Evolutionary conservation across 1,140 invertebrate species (phyloP), one percentile per base, ranked within the genome.

Genomic region (Dryas iulia): DNA sequence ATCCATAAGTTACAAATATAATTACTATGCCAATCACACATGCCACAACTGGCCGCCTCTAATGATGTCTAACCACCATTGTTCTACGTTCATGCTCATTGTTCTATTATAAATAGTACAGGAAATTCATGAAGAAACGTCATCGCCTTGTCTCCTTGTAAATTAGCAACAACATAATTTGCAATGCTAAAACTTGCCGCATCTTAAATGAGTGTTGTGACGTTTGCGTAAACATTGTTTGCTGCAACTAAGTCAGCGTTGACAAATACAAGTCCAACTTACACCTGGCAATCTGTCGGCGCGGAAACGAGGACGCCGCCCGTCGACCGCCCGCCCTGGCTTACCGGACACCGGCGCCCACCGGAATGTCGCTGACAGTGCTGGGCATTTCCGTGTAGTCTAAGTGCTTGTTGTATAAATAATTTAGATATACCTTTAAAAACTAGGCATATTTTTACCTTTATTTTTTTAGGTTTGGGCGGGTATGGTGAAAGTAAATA

Each of bases 201-300:
- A 56, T 26, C 53, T 56, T 56, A 26, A 24, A 47, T 47, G 39
- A 18, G 39, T 47, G 26, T 6, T 14, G 33, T 12, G 33, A 12
- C 33, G 33, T 12, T 39, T 12, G 33, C 33, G 3, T 5, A 39
- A 3, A 11, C 3, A 26, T 11, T n/a, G 53, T 25, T 56, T 6
- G 53, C 3, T 21, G 4, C 39, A 54, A 54, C 61, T 56, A 30
- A 63, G 61, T 63, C 21, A 52, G 21, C 30, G 39, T 53, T 33
- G 52, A 63, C 61, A 54, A 63, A 63, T 53, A 12, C 26, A 26
- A 47, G n/a, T 39, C 21, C 30, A 52, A 53, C 24, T 54, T 30
- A 24, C 28, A 54, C 61, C 61, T 47, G 35, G 39, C 60, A 33
- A 63, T 63, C 52, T 63, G 61, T 63, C 52, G 24, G 31, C 18